Base-by-base conservation (phyloP, 2,888 invertebrate genomes). In the Lysandra coridon region DNA sequence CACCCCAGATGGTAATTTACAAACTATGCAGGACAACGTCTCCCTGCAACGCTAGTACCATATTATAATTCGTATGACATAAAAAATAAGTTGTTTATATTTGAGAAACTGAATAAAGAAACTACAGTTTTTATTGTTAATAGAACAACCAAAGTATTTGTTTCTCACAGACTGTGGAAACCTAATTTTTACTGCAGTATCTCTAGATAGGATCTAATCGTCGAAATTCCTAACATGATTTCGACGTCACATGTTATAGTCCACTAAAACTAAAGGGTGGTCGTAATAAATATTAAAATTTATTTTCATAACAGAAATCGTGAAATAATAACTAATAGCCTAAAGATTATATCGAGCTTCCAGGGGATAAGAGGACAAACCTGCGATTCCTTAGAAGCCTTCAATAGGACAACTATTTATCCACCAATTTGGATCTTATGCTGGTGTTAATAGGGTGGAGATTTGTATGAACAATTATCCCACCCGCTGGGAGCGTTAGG, bases 401-500 rank as follows among this genome's bases (percentile, higher is more conserved):
- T 87, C 86, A 83, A 85, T 87, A 85, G 88, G 86, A 86, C 86
- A 83, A 80, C 82, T 81, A 80, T 79, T 60, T 80, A 74, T 80
- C 60, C 79, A 80, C 79, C 81, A 86, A 87, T 87, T 85, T 83
- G 83, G 85, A 86, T 84, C 85, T 85, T 88, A 87, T 80, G 7
- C 14, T 6, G 0, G 37, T 37, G 79, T 78, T 64, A 17, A 4
- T 79, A 83, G 88, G 90, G 85, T 84, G 87, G 84, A 83, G 37
- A 69, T 69, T 80, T 83, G 84, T 87, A 82, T 88, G 80, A 69
- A 83, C 80, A 80, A 80, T 79, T 80, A 73, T 69, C 69, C 89
- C 92, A 86, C 94, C 94, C 89, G 93, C 94, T 92, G 93, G 78
- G 94, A 85, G 90, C 91, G 93, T 93, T 91, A 92, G 91, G 87